Evolutionary conservation across 2,113 vertebrate species (phyloP).

Genomic region (Prionailurus viverrinus): DNA sequence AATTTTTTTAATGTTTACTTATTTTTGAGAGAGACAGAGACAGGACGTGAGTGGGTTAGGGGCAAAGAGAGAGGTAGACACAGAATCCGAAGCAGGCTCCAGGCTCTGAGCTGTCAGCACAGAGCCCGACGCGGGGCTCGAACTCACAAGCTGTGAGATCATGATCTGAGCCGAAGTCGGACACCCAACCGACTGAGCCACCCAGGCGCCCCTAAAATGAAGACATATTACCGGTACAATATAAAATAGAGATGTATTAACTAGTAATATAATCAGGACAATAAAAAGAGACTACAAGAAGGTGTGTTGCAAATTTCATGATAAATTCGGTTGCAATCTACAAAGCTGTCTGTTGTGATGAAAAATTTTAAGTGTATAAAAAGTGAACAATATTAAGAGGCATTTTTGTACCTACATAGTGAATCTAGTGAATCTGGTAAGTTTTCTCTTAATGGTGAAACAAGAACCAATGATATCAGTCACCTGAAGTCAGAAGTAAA

Average conservation of each 20-base stretch:
- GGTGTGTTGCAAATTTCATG: background rate
- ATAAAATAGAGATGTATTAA: background rate
- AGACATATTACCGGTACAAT: background rate
- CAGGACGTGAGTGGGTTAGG: too few relatives aligned
- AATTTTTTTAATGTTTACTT: too few relatives aligned
- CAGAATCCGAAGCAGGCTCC: too few relatives aligned
- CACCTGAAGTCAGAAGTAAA: background rate
- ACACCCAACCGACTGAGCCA: too few relatives aligned
- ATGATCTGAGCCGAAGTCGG: too few relatives aligned
- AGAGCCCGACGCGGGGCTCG: too few relatives aligned
- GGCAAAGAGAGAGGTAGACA: too few relatives aligned
- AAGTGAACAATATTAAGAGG: background rate
- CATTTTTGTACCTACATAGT: background rate
- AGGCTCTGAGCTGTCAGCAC: too few relatives aligned
- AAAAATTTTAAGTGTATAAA: background rate
- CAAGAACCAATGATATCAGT: slow-evolving; percentile 3
- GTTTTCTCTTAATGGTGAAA: background rate
- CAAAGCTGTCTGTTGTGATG: background rate
- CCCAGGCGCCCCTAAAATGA: background rate
- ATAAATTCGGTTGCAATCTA: background rate
- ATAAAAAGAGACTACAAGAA: background rate
- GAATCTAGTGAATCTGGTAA: background rate
- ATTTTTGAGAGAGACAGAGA: too few relatives aligned
- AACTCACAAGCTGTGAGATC: too few relatives aligned
- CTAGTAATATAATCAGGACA: background rate